Evolutionary conservation across 2,888 invertebrate species (phyloP).

Genomic region (Zygothrica quintamaculata): DNA sequence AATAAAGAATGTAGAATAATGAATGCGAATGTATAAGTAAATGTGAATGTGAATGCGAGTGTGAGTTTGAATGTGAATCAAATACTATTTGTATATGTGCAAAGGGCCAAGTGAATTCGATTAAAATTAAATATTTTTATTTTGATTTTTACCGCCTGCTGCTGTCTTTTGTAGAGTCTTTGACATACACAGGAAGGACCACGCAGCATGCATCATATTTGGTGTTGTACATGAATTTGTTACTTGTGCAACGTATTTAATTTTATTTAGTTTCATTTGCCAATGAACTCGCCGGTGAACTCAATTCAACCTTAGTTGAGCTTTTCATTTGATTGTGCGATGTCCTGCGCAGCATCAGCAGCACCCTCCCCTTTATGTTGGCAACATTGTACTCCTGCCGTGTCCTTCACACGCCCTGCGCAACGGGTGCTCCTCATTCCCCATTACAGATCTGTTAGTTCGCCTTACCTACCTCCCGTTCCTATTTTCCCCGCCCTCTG

Average conservation of each 20-base stretch:
- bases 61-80: conserved; percentile 33
- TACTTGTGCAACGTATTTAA: conserved; percentile 75
- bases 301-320: conserved; percentile 8
- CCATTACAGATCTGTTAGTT: not conserved
- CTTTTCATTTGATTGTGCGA: conserved; percentile 39
- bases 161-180: conserved; percentile 29
- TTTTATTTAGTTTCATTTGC: conserved; percentile 77
- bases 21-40: too few relatives aligned
- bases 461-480: not conserved
- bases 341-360: conserved; percentile 23
- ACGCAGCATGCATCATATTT: conserved; percentile 77
- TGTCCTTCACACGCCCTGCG: conserved; percentile 63
- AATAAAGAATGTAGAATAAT: too few relatives aligned
- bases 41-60: conserved; percentile 28
- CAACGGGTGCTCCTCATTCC: conserved; percentile 56
- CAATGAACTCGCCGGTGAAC: conserved; percentile 61
- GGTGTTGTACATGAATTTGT: conserved; percentile 73
- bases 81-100: conserved; percentile 62
- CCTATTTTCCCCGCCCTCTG: conserved; percentile 7
- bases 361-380: conserved; percentile 45
- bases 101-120: conserved; percentile 76
- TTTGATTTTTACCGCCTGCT: conserved; percentile 52
- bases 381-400: conserved; percentile 40
- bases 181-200: conserved; percentile 38
- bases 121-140: conserved; percentile 75